phyloP scores from a whole-genome alignment of 2,888 invertebrate genomes.

The Andrena marginata region DNA sequence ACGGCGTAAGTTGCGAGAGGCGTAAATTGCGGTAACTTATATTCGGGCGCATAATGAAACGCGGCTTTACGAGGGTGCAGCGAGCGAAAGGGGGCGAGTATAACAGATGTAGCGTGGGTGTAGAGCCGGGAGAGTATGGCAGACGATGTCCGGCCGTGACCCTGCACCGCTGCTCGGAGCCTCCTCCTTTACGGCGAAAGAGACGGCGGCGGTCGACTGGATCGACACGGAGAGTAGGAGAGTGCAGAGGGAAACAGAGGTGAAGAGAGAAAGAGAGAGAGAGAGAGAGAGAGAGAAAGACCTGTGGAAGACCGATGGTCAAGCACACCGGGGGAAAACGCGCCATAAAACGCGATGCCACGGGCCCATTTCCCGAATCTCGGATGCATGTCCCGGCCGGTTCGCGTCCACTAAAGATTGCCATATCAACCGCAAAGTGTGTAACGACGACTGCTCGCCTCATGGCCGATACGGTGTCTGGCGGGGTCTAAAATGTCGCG shows the following conservation, averaged over 20 bases:
- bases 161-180: slow-evolving; percentile 78
- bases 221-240: slow-evolving; percentile 57
- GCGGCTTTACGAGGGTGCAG: slow-evolving; percentile 76
- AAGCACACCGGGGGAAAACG: slow-evolving; percentile 76
- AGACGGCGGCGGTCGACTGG: slow-evolving; percentile 59
- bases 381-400: slow-evolving; percentile 65
- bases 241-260: slow-evolving; percentile 37
- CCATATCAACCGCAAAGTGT: slow-evolving; percentile 58
- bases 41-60: slow-evolving; percentile 74
- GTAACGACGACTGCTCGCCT: slow-evolving; percentile 39
- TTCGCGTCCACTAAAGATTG: slow-evolving; percentile 57
- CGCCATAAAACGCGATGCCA: slow-evolving; percentile 72
- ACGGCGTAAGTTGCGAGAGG: slow-evolving; percentile 45
- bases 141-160: slow-evolving; percentile 85
- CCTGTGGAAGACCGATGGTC: slow-evolving; percentile 69
- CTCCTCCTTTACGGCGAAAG: slow-evolving; percentile 68
- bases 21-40: slow-evolving; percentile 74
- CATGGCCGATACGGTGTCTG: slow-evolving; percentile 24
- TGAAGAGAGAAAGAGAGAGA: slow-evolving; percentile 25
- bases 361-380: slow-evolving; percentile 67
- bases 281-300: slow-evolving; percentile 10
- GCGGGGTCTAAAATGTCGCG: background rate
- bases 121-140: slow-evolving; percentile 76
- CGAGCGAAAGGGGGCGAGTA: slow-evolving; percentile 65
- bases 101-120: slow-evolving; percentile 79